A percentile compares a stretch with the other conserved stretches of the same genome.
Evolutionary conservation across 2,797 vertebrate genomes (phyloP).

Genomic region (Jordanella pulchra): DNA sequence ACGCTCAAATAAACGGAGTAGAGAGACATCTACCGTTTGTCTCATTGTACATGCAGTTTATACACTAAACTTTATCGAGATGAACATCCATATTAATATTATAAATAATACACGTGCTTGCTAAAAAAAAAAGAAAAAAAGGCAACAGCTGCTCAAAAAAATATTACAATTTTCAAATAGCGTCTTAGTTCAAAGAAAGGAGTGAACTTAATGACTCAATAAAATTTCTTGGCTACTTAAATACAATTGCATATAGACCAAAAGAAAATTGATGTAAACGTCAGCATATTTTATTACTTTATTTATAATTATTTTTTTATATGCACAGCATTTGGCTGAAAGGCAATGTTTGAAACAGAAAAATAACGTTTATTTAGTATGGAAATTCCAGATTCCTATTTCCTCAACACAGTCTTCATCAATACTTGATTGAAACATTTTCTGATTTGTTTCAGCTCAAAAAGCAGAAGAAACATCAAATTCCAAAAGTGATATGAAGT

Average conservation of each 20-base stretch:
- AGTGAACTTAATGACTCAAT: not conserved
- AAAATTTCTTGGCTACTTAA: not conserved
- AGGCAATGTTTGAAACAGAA: not conserved
- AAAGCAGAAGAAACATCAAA: not conserved
- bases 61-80: not conserved
- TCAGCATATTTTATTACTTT: not conserved
- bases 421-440: not conserved
- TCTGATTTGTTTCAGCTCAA: not conserved
- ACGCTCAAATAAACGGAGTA: constrained; percentile 53
- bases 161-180: not conserved
- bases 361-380: not conserved
- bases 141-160: not conserved
- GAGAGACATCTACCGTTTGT: constrained; percentile 78
- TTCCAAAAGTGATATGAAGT: not conserved
- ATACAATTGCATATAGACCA: not conserved
- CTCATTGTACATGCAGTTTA: constrained; percentile 20
- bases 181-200: not conserved
- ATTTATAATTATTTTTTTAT: not conserved
- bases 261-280: too few species aligned
- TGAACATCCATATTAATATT: not conserved
- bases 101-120: not conserved
- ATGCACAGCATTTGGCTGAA: not conserved
- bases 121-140: not conserved
- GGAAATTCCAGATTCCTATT: not conserved
- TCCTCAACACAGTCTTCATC: not conserved